Conservation (phyloP, 2,113 vertebrate species). For the Lophochroa leadbeateri region DNA sequence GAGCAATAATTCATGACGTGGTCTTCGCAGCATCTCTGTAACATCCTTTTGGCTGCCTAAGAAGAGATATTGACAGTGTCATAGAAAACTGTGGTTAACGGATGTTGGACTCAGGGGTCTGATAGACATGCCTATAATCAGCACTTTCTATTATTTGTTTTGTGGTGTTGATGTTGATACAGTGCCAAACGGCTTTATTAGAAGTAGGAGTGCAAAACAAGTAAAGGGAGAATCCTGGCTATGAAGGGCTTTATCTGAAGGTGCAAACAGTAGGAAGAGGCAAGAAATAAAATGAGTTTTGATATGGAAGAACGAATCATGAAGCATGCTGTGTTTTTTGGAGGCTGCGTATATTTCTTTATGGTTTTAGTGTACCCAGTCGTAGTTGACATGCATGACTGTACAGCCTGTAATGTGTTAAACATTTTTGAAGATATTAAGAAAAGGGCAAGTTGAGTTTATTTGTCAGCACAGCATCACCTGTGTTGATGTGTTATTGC, state of each 20-base stretch:
- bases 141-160: background rate
- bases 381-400: background rate
- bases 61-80: background rate
- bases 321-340: constrained; percentile 20
- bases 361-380: background rate
- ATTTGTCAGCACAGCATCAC: background rate
- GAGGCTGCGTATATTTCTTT: constrained; percentile 2
- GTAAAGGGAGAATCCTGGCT: background rate
- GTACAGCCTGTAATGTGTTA: background rate
- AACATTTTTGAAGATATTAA: constrained; percentile 2
- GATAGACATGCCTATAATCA: background rate
- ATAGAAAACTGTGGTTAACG: background rate
- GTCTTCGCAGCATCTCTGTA: background rate
- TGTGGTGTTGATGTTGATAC: background rate
- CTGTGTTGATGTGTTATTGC: background rate
- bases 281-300: background rate
- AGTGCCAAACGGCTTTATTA: background rate
- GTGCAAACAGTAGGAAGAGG: constrained; percentile 1
- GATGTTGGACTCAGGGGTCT: background rate
- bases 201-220: background rate
- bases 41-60: background rate
- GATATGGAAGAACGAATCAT: constrained; percentile 9
- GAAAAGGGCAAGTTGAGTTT: background rate
- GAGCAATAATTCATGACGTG: background rate
- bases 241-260: background rate